phyloP scores from a whole-genome alignment of 1,140 invertebrate genomes.

The Trichogramma pretiosum region DNA sequence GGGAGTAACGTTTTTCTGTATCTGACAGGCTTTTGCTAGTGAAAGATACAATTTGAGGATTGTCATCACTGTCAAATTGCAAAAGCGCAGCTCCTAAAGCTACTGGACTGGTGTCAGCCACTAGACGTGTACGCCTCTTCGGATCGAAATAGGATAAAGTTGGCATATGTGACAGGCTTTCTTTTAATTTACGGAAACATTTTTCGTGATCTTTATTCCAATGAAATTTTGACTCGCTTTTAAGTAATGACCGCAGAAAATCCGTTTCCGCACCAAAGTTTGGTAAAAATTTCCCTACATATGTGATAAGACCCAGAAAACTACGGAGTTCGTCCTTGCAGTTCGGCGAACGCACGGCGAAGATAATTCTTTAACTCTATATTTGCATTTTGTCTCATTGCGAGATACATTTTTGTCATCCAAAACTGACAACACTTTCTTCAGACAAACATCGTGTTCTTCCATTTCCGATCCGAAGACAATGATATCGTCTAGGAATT shows the following conservation, averaged over 20 bases:
- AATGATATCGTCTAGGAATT: constrained; percentile 33
- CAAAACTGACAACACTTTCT: not conserved
- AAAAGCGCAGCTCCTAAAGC: constrained; percentile 34
- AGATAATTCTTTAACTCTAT: constrained; percentile 20
- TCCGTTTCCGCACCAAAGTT: constrained; percentile 24
- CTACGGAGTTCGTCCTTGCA: constrained; percentile 25
- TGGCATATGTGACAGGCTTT: constrained; percentile 22
- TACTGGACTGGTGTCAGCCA: constrained; percentile 41
- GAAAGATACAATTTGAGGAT: constrained; percentile 29
- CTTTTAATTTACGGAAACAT: constrained; percentile 29
- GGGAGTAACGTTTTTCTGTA: constrained; percentile 33
- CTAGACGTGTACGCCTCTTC: constrained; percentile 30
- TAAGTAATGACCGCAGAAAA: constrained; percentile 21
- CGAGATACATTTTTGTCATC: not conserved
- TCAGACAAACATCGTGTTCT: constrained; percentile 25
- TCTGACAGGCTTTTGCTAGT: constrained; percentile 33
- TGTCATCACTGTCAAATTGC: constrained; percentile 21
- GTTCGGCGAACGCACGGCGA: constrained; percentile 23
- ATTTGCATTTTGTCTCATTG: constrained; percentile 5
- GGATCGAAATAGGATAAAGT: constrained; percentile 36
- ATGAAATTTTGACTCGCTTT: constrained; percentile 20
- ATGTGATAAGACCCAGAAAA: constrained; percentile 30
- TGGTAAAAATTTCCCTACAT: constrained; percentile 29
- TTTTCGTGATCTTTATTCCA: constrained; percentile 20
- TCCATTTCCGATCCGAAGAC: constrained; percentile 23